Base-by-base conservation (phyloP, 2,113 vertebrate species). In the Menidia beryllina region DNA sequence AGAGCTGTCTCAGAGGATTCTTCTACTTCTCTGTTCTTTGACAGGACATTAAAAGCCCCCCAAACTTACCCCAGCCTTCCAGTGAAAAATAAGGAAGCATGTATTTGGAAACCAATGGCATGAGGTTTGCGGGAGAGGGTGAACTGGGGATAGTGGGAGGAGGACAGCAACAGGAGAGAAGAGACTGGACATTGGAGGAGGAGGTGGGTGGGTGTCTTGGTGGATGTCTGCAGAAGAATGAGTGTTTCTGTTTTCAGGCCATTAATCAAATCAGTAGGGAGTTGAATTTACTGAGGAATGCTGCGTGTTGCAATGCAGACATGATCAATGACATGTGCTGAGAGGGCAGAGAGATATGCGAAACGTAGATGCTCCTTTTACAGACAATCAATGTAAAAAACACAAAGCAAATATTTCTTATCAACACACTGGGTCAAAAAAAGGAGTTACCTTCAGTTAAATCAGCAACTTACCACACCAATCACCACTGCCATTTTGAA, bases 191-290 rank as follows among this genome's bases (percentile, higher is more conserved):
- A 66, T n/a, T 20, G 21, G 69, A 69, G 47, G 51, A 53, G 57
- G 43, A 15, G 38, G 72, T 0, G 26, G 51, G 57, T 14, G 27
- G 26, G 58, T 43, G 38, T 20, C 20, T 58, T 45, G 43, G 55
- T 26, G 58, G 71, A 53, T 75, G 71, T 81, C 64, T 80, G 73
- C 49, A 68, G 63, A 81, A 83, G 79, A 89, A 85, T 63, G 75
- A 76, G 19, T 49, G 41, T 77, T 83, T 80, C 81, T 88, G 72
- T 87, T 80, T 54, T 65, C 3, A 50, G 65, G 69, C 45, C 61
- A 69, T 89, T 86, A 84, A 89, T 86, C 85, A 79, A 73, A 86
- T 81, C 85, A 79, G 75, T 61, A 55, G 77, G 83, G 83, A 83
- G 81, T 66, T 79, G 71, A 83, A 76, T 74, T 85, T 67, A 67